Conservation (phyloP, 1,140 invertebrate genomes). For the Leptinotarsa texana region DNA sequence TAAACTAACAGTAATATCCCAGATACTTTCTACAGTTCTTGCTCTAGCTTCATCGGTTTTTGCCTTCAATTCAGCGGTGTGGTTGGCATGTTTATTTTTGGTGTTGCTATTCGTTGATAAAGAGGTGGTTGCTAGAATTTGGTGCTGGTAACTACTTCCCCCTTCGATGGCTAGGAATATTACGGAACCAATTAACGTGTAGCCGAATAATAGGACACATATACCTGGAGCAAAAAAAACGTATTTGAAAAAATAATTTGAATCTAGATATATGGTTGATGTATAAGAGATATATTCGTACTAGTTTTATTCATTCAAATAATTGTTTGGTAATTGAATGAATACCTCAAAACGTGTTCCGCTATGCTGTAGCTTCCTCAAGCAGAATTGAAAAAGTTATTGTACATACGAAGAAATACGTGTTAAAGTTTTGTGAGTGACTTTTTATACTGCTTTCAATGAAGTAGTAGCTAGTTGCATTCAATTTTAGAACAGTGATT, state of each 20-base stretch:
- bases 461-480: too few species aligned
- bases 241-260: neutral
- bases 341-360: too few species aligned
- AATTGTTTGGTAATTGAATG: too few species aligned
- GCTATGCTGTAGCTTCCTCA: too few species aligned
- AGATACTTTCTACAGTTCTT: slow-evolving; percentile 84
- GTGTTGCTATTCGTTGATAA: slow-evolving; percentile 34
- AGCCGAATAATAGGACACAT: slow-evolving; percentile 82
- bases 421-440: too few species aligned
- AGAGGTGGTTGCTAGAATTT: slow-evolving; percentile 51
- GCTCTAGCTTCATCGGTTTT: slow-evolving; percentile 68
- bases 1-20: slow-evolving; percentile 91
- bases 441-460: too few species aligned
- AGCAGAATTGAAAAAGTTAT: too few species aligned
- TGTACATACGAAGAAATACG: too few species aligned
- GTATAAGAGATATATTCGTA: too few species aligned
- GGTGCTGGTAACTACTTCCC: slow-evolving; percentile 42
- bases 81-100: slow-evolving; percentile 40
- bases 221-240: slow-evolving; percentile 59
- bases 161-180: slow-evolving; percentile 89
- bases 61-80: slow-evolving; percentile 49
- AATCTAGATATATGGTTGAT: too few species aligned
- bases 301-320: too few species aligned
- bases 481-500: too few species aligned
- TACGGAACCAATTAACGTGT: slow-evolving; percentile 88